These are phyloP conservation scores for Vollenhovia emeryi DNA, from an alignment of 1,140 invertebrate species.

Conservation along the genomic window DNA sequence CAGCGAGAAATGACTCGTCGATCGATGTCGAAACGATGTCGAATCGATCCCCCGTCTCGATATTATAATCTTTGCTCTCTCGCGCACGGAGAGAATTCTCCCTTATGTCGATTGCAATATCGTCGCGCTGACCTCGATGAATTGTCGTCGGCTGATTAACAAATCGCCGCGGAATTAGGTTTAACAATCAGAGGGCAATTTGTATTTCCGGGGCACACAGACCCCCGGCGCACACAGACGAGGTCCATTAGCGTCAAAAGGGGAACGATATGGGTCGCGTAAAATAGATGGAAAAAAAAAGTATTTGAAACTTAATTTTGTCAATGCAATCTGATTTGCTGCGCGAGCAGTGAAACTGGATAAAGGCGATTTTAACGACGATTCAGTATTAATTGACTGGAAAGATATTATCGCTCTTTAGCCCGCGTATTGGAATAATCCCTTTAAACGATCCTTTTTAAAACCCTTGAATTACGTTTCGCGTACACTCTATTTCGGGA, in stretches of 20 bases:
- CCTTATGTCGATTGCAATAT: no score
- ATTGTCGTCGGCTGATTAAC: conserved; percentile 22
- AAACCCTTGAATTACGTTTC: neutral
- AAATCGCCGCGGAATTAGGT: conserved; percentile 27
- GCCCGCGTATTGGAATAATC: neutral
- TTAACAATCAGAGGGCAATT: conserved; percentile 51
- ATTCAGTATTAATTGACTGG: conserved; percentile 8
- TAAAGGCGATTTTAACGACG: conserved; percentile 5
- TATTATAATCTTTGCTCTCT: no score
- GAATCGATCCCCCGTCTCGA: no score
- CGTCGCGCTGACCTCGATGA: neutral
- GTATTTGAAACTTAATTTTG: conserved; percentile 1
- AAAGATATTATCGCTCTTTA: conserved; percentile 14
- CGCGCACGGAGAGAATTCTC: no score
- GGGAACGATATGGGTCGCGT: conserved; percentile 7
- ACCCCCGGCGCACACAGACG: neutral
- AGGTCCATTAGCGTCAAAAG: conserved; percentile 12
- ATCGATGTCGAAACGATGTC: no score
- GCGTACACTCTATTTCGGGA: no score
- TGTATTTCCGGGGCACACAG: conserved; percentile 34
- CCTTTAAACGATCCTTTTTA: neutral
- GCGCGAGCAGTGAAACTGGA: neutral
- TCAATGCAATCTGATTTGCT: conserved; percentile 11
- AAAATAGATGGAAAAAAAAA: neutral
- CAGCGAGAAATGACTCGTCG: no score